Evolutionary conservation across 2,797 vertebrate species (phyloP), one percentile per base, ranked within the genome.

Genomic region (Acanthis flammea): DNA sequence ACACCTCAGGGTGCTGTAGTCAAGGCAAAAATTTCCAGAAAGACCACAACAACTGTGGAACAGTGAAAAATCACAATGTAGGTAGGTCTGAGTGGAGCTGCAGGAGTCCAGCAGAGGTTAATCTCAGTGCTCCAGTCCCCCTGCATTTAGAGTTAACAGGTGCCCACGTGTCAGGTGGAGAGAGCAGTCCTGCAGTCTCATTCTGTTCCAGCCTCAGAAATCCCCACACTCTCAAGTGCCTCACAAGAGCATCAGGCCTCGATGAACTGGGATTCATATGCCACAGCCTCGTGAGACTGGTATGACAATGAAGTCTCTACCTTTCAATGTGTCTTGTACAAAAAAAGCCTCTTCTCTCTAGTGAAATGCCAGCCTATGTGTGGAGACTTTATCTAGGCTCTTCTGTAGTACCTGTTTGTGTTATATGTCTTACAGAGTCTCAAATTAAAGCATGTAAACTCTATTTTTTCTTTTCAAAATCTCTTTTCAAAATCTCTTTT

Each of bases 401-500:
- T 91, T 70, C 51, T 51, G 23, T n/a, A 67, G 48, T 33, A 81
- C 39, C 54, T 53, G 22, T 55, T 88, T 73, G n/a, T 77, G 58
- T 57, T 50, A 53, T 19, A 57, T n/a, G 31, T 80, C 31, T 73
- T 81, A 71, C 77, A 70, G 60, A 78, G 57, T 61, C 58, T 67
- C 74, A 55, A 55, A 85, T 76, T 57, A 92, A 85, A 24, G 53
- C 48, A 77, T 12, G 25, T 61, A 89, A 87, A 89, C 81, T 57
- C 4, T 63, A 72, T 45, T 61, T 35, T 35, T 35, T 86, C 12
- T 91, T 92, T 94, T 87, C 82, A 85, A 88, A 92, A 35, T 35
- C 35, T 86, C 12, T 91, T 92, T 94, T 87, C 82, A 85, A 88
- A 92, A 35, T 35, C 35, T 86, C 12, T 91, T 92, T 94, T 87